Percentiles rank a stretch among this genome's conserved stretches.
These are phyloP conservation scores for Platycheirus albimanus DNA, from an alignment of 2,888 invertebrate genomes.

Conservation along the genomic window DNA sequence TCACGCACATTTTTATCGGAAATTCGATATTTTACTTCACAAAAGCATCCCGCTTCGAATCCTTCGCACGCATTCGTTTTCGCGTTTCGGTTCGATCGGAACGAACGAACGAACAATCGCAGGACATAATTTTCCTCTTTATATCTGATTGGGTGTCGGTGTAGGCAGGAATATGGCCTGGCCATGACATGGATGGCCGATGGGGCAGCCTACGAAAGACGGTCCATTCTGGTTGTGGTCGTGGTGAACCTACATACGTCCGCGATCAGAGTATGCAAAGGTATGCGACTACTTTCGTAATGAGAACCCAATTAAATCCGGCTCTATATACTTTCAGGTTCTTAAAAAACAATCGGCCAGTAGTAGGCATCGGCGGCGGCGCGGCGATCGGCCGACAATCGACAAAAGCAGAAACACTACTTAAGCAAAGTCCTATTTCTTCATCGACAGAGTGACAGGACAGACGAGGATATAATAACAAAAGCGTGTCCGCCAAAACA, in stretches of 20 bases:
- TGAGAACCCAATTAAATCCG: constrained; percentile 72
- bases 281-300: constrained; percentile 72
- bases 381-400: not conserved
- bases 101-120: constrained; percentile 43
- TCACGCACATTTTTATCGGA: constrained; percentile 47
- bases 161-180: not conserved
- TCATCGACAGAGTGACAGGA: constrained; percentile 68
- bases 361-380: constrained; percentile 19
- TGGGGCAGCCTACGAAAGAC: too few species aligned
- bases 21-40: constrained; percentile 24
- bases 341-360: constrained; percentile 46
- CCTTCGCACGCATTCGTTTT: constrained; percentile 45
- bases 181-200: not conserved
- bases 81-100: not conserved
- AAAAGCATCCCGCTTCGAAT: constrained; percentile 29
- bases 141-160: constrained; percentile 67
- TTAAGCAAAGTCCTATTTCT: constrained; percentile 68
- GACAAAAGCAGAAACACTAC: too few species aligned
- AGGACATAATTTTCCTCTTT: constrained; percentile 71
- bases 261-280: constrained; percentile 62
- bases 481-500: constrained; percentile 58
- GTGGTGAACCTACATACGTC: too few species aligned
- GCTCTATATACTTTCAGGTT: constrained; percentile 15
- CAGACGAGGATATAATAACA: constrained; percentile 57
- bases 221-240: constrained; percentile 13